Base-by-base conservation (phyloP, 2,113 vertebrate genomes). In the Pavo muticus region DNA sequence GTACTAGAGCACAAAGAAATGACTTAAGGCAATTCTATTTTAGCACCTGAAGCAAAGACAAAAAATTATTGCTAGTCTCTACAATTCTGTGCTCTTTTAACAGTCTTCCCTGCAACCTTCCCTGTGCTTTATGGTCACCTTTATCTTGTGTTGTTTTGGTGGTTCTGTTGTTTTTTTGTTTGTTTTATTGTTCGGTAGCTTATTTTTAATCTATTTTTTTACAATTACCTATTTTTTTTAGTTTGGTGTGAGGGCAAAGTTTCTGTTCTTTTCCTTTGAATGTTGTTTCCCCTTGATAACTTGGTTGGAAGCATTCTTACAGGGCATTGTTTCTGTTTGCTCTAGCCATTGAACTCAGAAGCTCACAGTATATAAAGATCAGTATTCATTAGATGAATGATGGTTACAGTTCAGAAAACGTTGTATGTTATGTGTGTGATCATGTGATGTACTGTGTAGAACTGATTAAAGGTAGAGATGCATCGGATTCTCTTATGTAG, bases 301-400 rank as follows among this genome's bases (percentile, higher is more conserved):
- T 64, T 83, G 42, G 5, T 63, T 70, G 32, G 67, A 83, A 85
- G 64, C 4, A 1, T 91, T 91, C 57, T 56, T 19, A 14, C 5
- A 47, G 70, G 73, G 40, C 17, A 11, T 68, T 2, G 7, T 69
- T 75, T 79, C 21, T 72, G 0, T 71, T 88, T 89, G 30, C 50
- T 75, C 24, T 77, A 48, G 7, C 10, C 20, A 44, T 10, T 70
- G 25, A 87, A 47, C 50, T 89, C 24, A 65, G 45, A 48, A 83
- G 11, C 32, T 87, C 35, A 18, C 37, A 35, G 67, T 59, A 54
- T 0, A 54, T 0, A 0, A 94, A 87, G 29, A 32, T 50, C 45
- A 76, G 15, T 65, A 61, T n/a, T 69, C 61, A n/a, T 85, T 80
- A 89, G 27, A n/a, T 76, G 32, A 73, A 83, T 76, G 27, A 14